Base-by-base conservation (phyloP, 1,140 invertebrate genomes). In the Lasaia peninsularis region DNA sequence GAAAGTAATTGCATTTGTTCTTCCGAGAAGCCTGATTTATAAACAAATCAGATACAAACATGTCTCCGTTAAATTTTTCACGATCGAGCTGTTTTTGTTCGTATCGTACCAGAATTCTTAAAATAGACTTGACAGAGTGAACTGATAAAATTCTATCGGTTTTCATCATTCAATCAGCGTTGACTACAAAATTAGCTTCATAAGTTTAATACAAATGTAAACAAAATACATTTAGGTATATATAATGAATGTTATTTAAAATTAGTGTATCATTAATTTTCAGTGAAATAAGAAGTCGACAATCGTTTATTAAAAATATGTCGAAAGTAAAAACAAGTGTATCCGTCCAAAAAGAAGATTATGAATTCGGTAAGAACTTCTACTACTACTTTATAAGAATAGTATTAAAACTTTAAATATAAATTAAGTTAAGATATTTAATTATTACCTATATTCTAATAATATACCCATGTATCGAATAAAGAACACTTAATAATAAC, bases 101-200 rank as follows among this genome's bases (percentile, higher is more conserved):
- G 14, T 16, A 9, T 35, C 9, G 24, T 14, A 16, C 12, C 12
- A 3, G 24, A 53, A 58, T 61, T 75, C 37, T 78, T 69, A 70
- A 75, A 78, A 80, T 80, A 83, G 78, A 79, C 60, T 71, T 77
- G 76, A 83, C 70, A 69, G 56, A 66, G 66, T 33, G 55, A 67
- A 67, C 40, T 16, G 9, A 44, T 4, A 44, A 40, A 40, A 40
- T 18, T 1, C 16, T 37, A 20, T 28, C 4, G 24, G 24, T 28
- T 28, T 28, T 28, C 24, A 28, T 28, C 24, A 2, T 28, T 28
- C 24, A 28, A 28, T 28, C 24, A 4, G 8, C 8, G 24, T 48
- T 12, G 9, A 48, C 14, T 48, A 48, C 40, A 48, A 11, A 21
- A 20, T 20, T 48, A 10, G 21, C 21, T 49, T 18, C 18, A 6